Evolutionary conservation across 2,888 invertebrate species (phyloP), one percentile per base, ranked within the genome.

Genomic region (Trichacis sp.): DNA sequence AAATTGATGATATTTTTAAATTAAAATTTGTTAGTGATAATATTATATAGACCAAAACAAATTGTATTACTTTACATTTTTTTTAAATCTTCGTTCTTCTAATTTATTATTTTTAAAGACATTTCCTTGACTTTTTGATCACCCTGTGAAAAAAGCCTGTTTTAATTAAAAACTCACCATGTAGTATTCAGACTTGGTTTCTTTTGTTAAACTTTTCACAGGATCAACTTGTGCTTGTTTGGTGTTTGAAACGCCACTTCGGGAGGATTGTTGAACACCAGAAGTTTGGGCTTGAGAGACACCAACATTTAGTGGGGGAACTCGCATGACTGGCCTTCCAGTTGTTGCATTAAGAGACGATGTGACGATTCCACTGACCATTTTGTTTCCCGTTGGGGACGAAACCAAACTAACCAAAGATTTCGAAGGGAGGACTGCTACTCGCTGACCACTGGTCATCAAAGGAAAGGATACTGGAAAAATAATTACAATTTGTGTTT

Each of bases 381-480:
- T 81, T 36, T 78, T 82, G 0, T 78, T 77, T 5, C 77, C 71
- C 14, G 75, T 68, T 14, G 77, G 68, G 5, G 80, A 75, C 19
- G 84, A 81, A 14, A 86, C 78, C 5, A 86, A 77, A 12, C 86
- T 83, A 70, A 87, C 82, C 11, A 88, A 77, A 46, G 87, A 85
- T 76, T 87, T 88, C 0, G 88, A 86, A 0, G 88, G 86, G 24
- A 89, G 71, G 52, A 89, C 86, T 6, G 89, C 89, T 45, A 90
- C 78, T 54, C 89, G 86, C 70, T 89, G 89, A 5, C 89, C 89
- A 77, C 85, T 85, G 1, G 86, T 79, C 78, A 87, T 82, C 24
- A 88, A 86, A 71, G 81, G 79, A 78, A 85, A 76, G 33, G 81
- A 80, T 55, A 81, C 79, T 77, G 60, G 42, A 68, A 64, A 46